Percentiles rank a stretch among this genome's conserved stretches.
Conservation (phyloP, 2,113 vertebrate species). For the Gallinago undulata region DNA sequence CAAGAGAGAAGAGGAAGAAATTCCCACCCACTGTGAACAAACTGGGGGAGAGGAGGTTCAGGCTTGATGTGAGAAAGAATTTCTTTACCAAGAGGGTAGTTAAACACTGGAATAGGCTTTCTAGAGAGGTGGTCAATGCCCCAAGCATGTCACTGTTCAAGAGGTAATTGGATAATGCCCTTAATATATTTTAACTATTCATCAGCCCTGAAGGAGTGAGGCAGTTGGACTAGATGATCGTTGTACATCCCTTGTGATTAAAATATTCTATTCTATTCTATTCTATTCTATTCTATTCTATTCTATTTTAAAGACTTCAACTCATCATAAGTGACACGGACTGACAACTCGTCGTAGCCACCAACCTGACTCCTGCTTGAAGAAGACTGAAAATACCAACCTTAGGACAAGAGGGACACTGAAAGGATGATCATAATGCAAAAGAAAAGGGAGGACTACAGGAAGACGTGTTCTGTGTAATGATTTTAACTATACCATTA, state of each 20-base stretch:
- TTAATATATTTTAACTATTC: background rate
- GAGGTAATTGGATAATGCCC: background rate
- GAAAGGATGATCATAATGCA: background rate
- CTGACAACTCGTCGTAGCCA: background rate
- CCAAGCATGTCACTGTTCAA: background rate
- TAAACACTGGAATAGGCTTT: background rate
- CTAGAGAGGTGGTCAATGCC: rapidly evolving
- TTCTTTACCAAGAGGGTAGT: background rate
- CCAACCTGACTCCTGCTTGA: background rate
- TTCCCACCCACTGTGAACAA: background rate
- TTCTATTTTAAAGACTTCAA: background rate
- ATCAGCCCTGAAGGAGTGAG: background rate
- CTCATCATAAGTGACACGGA: background rate
- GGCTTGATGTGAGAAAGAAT: background rate
- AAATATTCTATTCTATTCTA: background rate
- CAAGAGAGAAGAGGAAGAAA: background rate
- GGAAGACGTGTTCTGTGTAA: background rate
- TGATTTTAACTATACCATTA: background rate
- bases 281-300: background rate
- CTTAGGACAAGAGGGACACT: background rate
- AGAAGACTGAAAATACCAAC: background rate
- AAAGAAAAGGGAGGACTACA: background rate
- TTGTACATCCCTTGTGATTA: background rate
- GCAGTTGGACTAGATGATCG: background rate
- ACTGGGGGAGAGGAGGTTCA: background rate